Conservation (phyloP, 1,140 invertebrate species). For the Caenorhabditis tropicalis region DNA sequence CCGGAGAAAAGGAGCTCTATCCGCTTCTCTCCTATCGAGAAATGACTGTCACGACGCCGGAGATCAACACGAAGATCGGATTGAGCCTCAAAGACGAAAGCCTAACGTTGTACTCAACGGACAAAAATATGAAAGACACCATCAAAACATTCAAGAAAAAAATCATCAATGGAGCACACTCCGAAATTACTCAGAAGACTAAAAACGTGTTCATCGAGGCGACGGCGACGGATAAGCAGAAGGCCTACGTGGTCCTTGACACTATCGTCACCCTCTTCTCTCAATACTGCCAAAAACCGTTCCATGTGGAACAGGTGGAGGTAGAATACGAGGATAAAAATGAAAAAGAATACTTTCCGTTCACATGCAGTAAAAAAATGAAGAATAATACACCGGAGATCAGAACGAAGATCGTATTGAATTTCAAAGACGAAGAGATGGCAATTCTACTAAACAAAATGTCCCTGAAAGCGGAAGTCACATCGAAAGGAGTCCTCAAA, state of each 20-base stretch:
- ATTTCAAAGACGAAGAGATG: conserved; percentile 79
- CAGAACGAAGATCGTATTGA: conserved; percentile 86
- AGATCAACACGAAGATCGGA: conserved; percentile 85
- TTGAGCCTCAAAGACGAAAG: conserved; percentile 82
- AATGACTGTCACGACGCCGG: conserved; percentile 79
- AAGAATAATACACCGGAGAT: conserved; percentile 79
- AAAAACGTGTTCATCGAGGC: conserved; percentile 98
- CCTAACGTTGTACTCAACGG: conserved; percentile 89
- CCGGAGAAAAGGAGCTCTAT: conserved; percentile 73
- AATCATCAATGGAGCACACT: conserved; percentile 97
- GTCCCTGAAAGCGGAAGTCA: conserved; percentile 80
- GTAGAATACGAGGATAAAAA: conserved; percentile 76
- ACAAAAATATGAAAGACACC: conserved; percentile 89
- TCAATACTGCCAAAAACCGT: conserved; percentile 84
- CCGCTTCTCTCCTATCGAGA: conserved; percentile 80
- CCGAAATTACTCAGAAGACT: conserved; percentile 90
- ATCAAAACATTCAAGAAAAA: conserved; percentile 90
- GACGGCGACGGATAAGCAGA: conserved; percentile 88
- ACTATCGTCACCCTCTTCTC: conserved; percentile 93
- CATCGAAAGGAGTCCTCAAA: conserved; percentile 67
- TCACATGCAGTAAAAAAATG: conserved; percentile 81
- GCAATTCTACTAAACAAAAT: conserved; percentile 84
- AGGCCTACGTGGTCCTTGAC: conserved; percentile 88
- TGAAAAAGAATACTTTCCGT: conserved; percentile 75
- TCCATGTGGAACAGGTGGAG: conserved; percentile 84